Base-by-base conservation (phyloP, 2,797 vertebrate genomes). In the Apogon talboti region DNA sequence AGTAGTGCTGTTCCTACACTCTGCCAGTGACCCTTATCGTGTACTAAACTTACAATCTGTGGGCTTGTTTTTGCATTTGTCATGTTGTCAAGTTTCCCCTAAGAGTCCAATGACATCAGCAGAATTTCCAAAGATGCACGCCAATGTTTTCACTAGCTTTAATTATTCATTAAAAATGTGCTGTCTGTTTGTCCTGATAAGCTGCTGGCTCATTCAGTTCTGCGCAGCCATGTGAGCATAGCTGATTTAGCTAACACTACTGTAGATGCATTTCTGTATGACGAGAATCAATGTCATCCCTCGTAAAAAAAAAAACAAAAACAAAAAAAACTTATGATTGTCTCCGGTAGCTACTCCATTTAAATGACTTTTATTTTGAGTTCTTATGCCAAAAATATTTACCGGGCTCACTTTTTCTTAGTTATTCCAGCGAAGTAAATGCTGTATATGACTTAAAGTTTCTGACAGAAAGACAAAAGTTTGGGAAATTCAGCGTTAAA, bases 151-250 rank as follows among this genome's bases (percentile, higher is more conserved):
- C 60, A 72, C 76, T 21, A 38, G 73, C 64, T 80, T 85, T 85
- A 89, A 92, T 89, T 90, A 86, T 79, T 90, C 89, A 87, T 89
- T 86, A 81, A 87, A 87, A 90, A 79, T 84, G 63, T 65, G 76
- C 76, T 78, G 82, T 84, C 83, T 90, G 87, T 87, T 89, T 84
- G 67, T 77, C 73, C 76, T 66, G 87, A 91, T 91, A 90, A 87
- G 84, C 77, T 28, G 12, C 37, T 57, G 71, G 75, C 86, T 88
- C 68, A 68, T 84, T 91, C 68, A 60, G 13, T 57, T 79, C 48
- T 63, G 35, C 71, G 69, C 72, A 62, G 70, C 72, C 56, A 50
- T 71, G 80, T 66, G 67, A 87, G 67, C 71, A 55, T 33, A 64
- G 71, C 62, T 66, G 79, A 81, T 77, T 81, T 77, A 52, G 67